Percentiles rank a stretch among this genome's conserved stretches.
Evolutionary conservation across 2,113 vertebrate genomes (phyloP).

Genomic region (Scortum barcoo): DNA sequence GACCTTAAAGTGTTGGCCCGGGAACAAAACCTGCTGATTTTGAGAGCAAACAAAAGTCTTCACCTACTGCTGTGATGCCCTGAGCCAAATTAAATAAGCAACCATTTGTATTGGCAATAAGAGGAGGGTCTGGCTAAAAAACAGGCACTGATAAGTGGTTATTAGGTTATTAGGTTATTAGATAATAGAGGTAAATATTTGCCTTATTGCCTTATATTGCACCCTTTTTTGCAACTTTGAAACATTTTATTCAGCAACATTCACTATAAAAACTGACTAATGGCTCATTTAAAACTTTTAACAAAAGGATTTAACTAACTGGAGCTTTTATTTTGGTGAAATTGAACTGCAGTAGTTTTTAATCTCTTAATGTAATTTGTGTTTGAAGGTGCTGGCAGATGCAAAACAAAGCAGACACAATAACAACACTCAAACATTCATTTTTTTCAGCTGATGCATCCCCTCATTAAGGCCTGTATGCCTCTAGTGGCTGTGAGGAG

Average conservation of each 20-base stretch:
- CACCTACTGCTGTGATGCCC: background rate
- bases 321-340: background rate
- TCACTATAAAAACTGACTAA: background rate
- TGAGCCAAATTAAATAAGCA: constrained; percentile 31
- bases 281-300: background rate
- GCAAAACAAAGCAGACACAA: background rate
- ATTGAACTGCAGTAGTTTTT: background rate
- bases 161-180: background rate
- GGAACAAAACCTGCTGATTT: background rate
- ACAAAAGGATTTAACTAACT: background rate
- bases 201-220: too few relatives aligned
- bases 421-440: too few relatives aligned
- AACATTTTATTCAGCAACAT: background rate
- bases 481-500: constrained; percentile 10
- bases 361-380: background rate
- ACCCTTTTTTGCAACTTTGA: background rate
- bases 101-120: constrained; percentile 6
- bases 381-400: background rate
- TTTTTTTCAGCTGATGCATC: background rate
- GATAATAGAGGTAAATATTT: background rate
- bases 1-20: constrained; percentile 1
- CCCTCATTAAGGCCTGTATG: background rate
- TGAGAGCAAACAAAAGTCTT: constrained; percentile 25
- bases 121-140: background rate
- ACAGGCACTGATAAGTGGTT: background rate